A percentile compares a stretch with the other conserved stretches of the same genome.
These are phyloP conservation scores for Platalea minor DNA, from an alignment of 2,797 vertebrate species.

Conservation along the genomic window DNA sequence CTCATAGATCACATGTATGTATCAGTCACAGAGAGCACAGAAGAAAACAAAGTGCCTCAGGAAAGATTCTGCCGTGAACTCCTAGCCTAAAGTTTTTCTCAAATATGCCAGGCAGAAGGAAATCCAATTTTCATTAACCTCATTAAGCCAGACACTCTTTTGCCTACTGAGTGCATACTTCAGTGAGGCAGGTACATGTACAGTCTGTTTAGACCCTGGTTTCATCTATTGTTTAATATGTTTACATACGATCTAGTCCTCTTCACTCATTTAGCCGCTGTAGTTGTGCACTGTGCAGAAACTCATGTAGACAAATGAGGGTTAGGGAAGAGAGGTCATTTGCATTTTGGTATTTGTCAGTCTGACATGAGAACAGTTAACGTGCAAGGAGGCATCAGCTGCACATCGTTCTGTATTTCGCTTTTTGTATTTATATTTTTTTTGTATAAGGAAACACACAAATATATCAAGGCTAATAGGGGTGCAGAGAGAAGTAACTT, in stretches of 20 bases:
- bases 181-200: not conserved
- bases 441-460: not conserved
- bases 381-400: not conserved
- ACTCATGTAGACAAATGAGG: not conserved
- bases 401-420: not conserved
- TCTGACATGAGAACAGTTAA: not conserved
- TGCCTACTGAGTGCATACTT: not conserved
- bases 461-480: not conserved
- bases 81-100: not conserved
- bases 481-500: not conserved
- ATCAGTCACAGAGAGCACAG: not conserved
- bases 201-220: not conserved
- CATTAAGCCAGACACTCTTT: not conserved
- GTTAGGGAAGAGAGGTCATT: not conserved
- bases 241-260: not conserved
- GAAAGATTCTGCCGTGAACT: not conserved
- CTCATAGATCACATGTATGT: not conserved
- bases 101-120: not conserved
- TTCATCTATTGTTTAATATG: not conserved
- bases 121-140: slow-evolving; percentile 14
- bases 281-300: not conserved
- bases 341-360: not conserved
- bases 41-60: not conserved
- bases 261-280: not conserved
- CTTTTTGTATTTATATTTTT: not conserved